Conservation (phyloP, 2,797 vertebrate genomes). For the Streptopelia turtur region DNA sequence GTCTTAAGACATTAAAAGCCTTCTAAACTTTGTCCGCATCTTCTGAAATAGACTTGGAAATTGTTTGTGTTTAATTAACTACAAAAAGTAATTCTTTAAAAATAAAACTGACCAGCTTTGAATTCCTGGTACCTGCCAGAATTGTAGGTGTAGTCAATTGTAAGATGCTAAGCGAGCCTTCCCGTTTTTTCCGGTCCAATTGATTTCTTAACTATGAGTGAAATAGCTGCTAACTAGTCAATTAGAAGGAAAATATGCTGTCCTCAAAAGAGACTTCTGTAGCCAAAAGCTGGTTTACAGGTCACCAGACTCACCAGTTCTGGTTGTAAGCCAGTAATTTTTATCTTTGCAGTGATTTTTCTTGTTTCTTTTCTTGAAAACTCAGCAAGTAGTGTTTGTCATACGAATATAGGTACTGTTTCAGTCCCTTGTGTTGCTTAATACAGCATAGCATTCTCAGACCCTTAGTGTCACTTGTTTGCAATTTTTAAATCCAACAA, state of each 20-base stretch:
- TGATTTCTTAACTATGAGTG: slow-evolving; percentile 8
- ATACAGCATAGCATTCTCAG: neutral
- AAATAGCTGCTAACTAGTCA: neutral
- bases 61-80: neutral
- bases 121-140: neutral
- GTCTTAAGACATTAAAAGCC: neutral
- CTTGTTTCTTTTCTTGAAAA: neutral
- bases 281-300: neutral
- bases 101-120: neutral
- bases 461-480: neutral
- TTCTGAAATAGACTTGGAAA: neutral
- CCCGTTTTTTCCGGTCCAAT: neutral
- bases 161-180: neutral
- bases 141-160: neutral
- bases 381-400: neutral
- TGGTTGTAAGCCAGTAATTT: neutral
- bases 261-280: neutral
- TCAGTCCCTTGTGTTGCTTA: neutral
- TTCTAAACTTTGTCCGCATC: neutral
- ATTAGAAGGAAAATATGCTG: neutral
- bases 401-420: neutral
- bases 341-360: neutral
- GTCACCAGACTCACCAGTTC: neutral
- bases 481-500: neutral
- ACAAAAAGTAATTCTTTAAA: neutral